Evolutionary conservation across 1,140 invertebrate genomes (phyloP), one percentile per base, ranked within the genome.

Genomic region (Phthorimaea operculella): DNA sequence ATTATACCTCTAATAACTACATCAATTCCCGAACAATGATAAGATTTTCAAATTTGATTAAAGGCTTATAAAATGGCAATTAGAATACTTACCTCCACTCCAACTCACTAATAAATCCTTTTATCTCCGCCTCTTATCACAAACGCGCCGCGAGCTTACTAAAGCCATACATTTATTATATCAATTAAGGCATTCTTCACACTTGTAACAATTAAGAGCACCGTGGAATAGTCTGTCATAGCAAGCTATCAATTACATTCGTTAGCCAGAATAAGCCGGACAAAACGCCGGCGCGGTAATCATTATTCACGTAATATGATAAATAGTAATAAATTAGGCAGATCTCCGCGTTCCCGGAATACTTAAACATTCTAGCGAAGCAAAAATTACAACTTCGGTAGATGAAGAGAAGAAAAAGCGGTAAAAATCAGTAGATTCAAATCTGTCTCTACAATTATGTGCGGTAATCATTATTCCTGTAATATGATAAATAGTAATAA

Each of bases 131-230:
- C 56, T 66, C 65, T 70, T 74, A 76, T 76, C 70, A 72, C 64
- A 71, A 68, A 70, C 64, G 61, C 61, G 59, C 66, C 62, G 59
- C 59, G 66, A 47, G 33, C 33, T 60, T 62, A 67, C 53, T 51
- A 58, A n/a, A 61, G 49, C 58, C 18, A 64, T 68, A 71, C 70
- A 73, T 75, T 75, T 74, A 76, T 75, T 73, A 64, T 70, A 68
- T 72, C 68, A 76, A 76, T 78, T 76, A 78, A 78, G 52, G 61
- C 64, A 74, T 78, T 75, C 65, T 75, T 69, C 64, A 71, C 64
- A 65, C 66, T 59, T 53, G 52, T 62, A 59, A 60, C 44, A 72
- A 51, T 52, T 51, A 56, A 33, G 16, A 52, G 51, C 50, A 52
- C 16, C n/a, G 18, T 33, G 21, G 52, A n/a, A 11, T 42, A 47